Base-by-base conservation (phyloP, 1,140 invertebrate species). In the Drosophila ohnishii region DNA sequence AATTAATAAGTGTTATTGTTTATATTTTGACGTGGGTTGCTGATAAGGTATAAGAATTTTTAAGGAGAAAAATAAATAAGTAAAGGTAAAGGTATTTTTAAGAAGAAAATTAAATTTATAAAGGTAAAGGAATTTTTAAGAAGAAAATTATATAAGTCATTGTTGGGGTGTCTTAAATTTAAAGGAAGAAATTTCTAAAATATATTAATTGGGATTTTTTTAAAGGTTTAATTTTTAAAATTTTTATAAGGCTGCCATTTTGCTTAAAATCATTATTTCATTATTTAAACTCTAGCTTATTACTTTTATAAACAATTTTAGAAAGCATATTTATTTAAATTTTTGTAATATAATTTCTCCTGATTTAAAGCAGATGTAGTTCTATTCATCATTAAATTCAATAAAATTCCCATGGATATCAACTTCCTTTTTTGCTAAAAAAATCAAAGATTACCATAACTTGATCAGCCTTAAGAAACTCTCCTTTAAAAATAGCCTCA, bases 1-100 rank as follows among this genome's bases (percentile, higher is more conserved):
- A 30, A 42, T 59, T 34, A 42, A 64, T 16, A 14, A 6, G 30
- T 42, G 37, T 40, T 57, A 35, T 55, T 32, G 19, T 50, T 25
- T 56, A 16, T n/a, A 28, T 14, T 28, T 14, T 10, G 11, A 13
- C 11, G 11, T 2, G 10, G 7, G 4, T 47, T 28, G 10, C 19
- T 55, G 50, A 51, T 51, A 22, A 55, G 19, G 5, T 9, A 14
- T n/a, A 10, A 8, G 32, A 11, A 35, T 55, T 32, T 55, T 13
- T 55, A 35, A 13, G 11, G 11, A 7, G 42, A 44, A 28, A 28
- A 28, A 5, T 28, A 0, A 28, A 28, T 28, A 5, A 5, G 25
- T 28, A 28, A 28, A 28, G 25, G 8, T 9, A 14, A 35, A 10
- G 19, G 32, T 7, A 35, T 55, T 32, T 55, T 13, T 55, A 35